A percentile compares a stretch with the other conserved stretches of the same genome.
Evolutionary conservation across 2,113 vertebrate genomes (phyloP).

Genomic region (Sarotherodon lohbergeri): DNA sequence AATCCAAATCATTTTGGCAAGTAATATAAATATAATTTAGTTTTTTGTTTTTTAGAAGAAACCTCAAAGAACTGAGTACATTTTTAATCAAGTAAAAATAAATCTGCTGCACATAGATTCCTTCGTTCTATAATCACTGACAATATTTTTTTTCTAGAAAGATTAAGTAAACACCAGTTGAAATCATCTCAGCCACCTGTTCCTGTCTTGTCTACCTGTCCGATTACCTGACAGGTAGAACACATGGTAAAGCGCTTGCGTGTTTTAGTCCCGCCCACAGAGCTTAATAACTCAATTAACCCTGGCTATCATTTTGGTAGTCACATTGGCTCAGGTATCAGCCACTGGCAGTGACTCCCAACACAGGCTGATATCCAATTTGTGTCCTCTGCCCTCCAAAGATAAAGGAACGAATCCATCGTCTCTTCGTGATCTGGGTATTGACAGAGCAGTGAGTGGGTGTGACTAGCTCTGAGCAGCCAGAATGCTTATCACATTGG

Average conservation of each 20-base stretch:
- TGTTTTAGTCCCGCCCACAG: neutral
- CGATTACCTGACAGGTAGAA: neutral
- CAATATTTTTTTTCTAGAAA: neutral
- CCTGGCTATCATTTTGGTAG: conserved; percentile 25
- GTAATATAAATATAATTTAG: neutral
- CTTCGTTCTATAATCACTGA: neutral
- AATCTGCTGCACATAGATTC: neutral
- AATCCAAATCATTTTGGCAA: neutral
- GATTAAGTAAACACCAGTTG: neutral
- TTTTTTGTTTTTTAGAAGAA: neutral
- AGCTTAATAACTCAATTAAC: conserved; percentile 60
- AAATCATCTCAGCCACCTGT: neutral
- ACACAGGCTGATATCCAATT: conserved; percentile 44
- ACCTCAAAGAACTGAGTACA: neutral
- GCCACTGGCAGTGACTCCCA: conserved; percentile 20
- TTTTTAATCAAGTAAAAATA: neutral
- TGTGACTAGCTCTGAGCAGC: conserved; percentile 24
- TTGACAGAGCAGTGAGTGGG: conserved; percentile 43
- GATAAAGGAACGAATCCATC: conserved; percentile 46
- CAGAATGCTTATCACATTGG: conserved; percentile 36
- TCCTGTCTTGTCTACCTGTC: neutral
- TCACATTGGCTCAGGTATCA: conserved; percentile 39
- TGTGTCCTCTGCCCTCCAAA: conserved; percentile 47
- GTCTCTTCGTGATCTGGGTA: conserved; percentile 26
- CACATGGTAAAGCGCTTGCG: conserved; percentile 12